These are phyloP conservation scores for Ornithoptera alexandrae DNA, from an alignment of 2,888 invertebrate genomes.

Conservation along the genomic window DNA sequence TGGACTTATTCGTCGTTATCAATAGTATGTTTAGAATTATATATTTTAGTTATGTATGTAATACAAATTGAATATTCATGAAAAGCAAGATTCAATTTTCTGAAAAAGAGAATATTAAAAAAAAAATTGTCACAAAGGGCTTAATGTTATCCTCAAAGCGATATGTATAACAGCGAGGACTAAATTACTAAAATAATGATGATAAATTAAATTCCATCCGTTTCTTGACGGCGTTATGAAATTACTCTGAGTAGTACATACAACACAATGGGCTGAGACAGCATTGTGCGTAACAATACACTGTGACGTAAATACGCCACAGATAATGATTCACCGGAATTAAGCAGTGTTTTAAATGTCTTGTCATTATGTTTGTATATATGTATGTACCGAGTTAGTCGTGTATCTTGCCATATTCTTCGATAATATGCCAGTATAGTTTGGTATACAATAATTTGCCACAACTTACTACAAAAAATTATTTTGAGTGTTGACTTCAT, in stretches of 20 bases:
- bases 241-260: slow-evolving; percentile 18
- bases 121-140: background rate
- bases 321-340: slow-evolving; percentile 6
- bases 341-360: slow-evolving; percentile 6
- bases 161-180: slow-evolving; percentile 8
- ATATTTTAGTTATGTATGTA: no score
- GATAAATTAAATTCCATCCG: slow-evolving; percentile 24
- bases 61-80: no score
- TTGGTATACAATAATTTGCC: background rate
- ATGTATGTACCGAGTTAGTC: no score
- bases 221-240: slow-evolving; percentile 15
- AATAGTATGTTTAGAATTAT: no score
- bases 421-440: background rate
- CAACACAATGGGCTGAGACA: slow-evolving; percentile 22
- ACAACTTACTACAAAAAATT: background rate
- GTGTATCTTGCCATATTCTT: no score
- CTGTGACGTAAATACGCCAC: slow-evolving; percentile 20
- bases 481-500: background rate
- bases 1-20: no score
- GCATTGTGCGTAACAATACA: slow-evolving; percentile 27
- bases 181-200: slow-evolving; percentile 21
- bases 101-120: background rate
- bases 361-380: background rate
- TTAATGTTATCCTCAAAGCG: background rate
- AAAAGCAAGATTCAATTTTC: background rate